A percentile compares a stretch with the other conserved stretches of the same genome.
These are phyloP conservation scores for Hassar affinis DNA, from an alignment of 2,113 vertebrate species.

Conservation along the genomic window DNA sequence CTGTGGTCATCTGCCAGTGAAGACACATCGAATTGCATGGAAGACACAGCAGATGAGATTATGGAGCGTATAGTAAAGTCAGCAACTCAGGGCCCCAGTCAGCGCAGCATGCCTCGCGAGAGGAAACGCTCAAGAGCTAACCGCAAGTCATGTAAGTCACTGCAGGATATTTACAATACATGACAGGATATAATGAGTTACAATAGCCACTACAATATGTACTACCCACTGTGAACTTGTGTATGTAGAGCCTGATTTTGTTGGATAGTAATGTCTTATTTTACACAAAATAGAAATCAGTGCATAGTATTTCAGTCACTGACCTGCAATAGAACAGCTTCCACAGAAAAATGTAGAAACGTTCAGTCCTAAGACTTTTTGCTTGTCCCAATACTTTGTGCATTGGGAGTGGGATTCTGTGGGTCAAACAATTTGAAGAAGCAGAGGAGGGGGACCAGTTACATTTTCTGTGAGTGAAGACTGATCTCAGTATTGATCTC, in stretches of 20 bases:
- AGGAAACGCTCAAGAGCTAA: slow-evolving; percentile 90
- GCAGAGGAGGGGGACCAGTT: neutral
- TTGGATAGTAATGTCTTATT: neutral
- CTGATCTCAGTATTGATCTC: no score
- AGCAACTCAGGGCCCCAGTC: slow-evolving; percentile 91
- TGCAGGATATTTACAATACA: neutral
- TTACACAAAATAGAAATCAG: neutral
- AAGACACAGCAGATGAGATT: slow-evolving; percentile 93
- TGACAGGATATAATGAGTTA: neutral
- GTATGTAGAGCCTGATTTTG: neutral
- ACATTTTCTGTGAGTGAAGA: neutral
- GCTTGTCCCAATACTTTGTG: neutral
- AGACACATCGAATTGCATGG: slow-evolving; percentile 80
- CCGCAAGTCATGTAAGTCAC: slow-evolving; percentile 88
- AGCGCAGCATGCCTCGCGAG: slow-evolving; percentile 85
- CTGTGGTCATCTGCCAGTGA: slow-evolving; percentile 80
- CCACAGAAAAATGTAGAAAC: neutral
- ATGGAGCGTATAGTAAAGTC: slow-evolving; percentile 98
- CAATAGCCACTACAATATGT: neutral
- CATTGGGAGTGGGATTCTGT: neutral
- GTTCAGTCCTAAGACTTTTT: neutral
- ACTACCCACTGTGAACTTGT: neutral
- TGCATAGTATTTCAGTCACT: neutral
- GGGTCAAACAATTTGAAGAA: neutral
- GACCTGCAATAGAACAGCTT: neutral